A percentile compares a stretch with the other conserved stretches of the same genome.
phyloP scores from a whole-genome alignment of 2,113 vertebrate species.

The Heterochromis multidens region DNA sequence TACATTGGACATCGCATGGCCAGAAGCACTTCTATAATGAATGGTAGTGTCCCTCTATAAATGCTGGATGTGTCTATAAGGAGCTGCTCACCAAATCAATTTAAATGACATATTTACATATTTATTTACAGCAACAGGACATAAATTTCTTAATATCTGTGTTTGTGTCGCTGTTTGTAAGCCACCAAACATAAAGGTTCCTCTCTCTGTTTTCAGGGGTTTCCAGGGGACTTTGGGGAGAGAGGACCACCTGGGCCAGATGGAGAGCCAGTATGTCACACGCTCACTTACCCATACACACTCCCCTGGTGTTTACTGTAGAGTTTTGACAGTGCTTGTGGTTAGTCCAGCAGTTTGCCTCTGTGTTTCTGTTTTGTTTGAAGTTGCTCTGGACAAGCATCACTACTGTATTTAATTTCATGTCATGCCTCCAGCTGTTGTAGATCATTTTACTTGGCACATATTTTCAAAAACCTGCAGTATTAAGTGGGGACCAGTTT shows the following conservation, averaged over 20 bases:
- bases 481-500: not conserved
- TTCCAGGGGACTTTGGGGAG: conserved; percentile 95
- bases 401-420: conserved; percentile 34
- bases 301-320: conserved; percentile 20
- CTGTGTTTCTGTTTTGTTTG: conserved; percentile 32
- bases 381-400: conserved; percentile 25
- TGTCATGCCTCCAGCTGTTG: not conserved
- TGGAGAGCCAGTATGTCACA: conserved; percentile 93
- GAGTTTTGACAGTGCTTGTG: conserved; percentile 12
- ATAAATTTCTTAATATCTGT: not conserved
- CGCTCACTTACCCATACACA: not conserved
- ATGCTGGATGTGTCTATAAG: not conserved
- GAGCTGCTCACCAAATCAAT: not conserved
- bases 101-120: not conserved
- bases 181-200: conserved; percentile 14
- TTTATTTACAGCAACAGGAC: not conserved
- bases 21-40: not conserved
- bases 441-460: conserved; percentile 41
- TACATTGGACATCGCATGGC: not conserved
- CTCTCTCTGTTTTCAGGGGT: conserved; percentile 81
- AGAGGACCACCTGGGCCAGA: conserved; percentile 93
- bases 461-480: conserved; percentile 5
- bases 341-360: conserved; percentile 17
- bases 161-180: not conserved
- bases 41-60: not conserved